Conservation (phyloP, 37 sponge, comb jelly and placozoan genomes). For the Halisarca cf. caerulea region DNA sequence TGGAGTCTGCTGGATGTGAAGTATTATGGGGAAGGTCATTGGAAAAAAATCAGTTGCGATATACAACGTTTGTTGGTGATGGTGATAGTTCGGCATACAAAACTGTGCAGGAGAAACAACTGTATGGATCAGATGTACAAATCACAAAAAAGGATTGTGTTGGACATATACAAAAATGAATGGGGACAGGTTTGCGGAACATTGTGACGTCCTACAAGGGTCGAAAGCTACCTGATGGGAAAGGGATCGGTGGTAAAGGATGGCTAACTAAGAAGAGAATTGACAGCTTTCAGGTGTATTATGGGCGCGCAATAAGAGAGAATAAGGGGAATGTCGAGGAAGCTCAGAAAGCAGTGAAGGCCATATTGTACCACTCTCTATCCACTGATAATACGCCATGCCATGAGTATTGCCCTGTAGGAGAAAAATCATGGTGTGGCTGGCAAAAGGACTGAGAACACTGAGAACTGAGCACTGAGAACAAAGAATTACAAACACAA, state of each 20-base stretch:
- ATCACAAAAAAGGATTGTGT: constrained; percentile 38
- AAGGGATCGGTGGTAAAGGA: constrained; percentile 42
- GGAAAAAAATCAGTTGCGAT: too few species aligned
- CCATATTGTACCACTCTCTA: neutral
- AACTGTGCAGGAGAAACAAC: constrained; percentile 17
- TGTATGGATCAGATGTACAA: constrained; percentile 23
- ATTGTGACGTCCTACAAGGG: constrained; percentile 22
- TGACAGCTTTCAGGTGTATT: neutral
- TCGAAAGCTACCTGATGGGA: constrained; percentile 13
- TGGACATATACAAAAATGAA: constrained; percentile 45
- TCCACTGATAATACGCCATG: neutral
- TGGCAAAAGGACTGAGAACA: too few species aligned
- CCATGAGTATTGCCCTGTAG: too few species aligned
- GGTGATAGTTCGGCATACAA: neutral
- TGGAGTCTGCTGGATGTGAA: too few species aligned
- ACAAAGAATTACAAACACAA: too few species aligned
- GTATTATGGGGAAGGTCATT: too few species aligned
- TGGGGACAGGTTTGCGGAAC: constrained; percentile 39
- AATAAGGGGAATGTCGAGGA: neutral
- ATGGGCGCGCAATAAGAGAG: neutral
- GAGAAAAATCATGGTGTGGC: too few species aligned
- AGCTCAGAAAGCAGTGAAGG: neutral
- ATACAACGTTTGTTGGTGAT: too few species aligned
- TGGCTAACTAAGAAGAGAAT: constrained; percentile 15
- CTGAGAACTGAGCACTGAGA: too few species aligned